Evolutionary conservation across 1,140 invertebrate species (phyloP).

Genomic region (Helicoverpa zea): DNA sequence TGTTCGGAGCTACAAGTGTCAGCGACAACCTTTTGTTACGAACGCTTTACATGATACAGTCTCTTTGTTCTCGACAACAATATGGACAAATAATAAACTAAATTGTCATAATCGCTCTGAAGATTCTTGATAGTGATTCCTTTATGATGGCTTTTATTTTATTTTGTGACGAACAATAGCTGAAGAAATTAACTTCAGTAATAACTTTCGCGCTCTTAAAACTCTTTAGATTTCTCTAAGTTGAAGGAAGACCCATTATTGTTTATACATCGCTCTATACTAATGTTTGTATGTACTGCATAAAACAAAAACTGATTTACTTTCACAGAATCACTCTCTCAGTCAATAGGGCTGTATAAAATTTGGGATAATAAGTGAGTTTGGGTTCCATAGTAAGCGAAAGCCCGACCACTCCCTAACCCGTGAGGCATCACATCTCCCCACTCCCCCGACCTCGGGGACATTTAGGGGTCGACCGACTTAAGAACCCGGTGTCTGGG

Average conservation of each 20-base stretch:
- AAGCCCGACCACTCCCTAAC: slow-evolving; percentile 25
- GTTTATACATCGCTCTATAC: not conserved
- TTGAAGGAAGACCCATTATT: not conserved
- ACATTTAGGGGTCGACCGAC: slow-evolving; percentile 33
- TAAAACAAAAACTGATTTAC: not conserved
- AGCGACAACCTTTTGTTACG: not conserved
- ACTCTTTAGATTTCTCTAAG: no score
- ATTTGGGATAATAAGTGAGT: slow-evolving; percentile 23
- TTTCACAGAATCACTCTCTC: not conserved
- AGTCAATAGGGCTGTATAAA: not conserved
- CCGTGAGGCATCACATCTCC: slow-evolving; percentile 14
- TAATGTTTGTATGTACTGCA: not conserved
- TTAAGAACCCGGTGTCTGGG: slow-evolving; percentile 6
- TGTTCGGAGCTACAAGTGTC: slow-evolving; percentile 40
- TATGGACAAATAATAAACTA: not conserved
- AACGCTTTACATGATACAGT: not conserved
- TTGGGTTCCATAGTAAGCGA: slow-evolving; percentile 25
- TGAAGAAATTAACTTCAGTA: no score
- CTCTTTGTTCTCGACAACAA: slow-evolving; percentile 20
- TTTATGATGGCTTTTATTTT: not conserved
- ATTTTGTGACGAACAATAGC: no score
- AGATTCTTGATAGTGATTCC: not conserved
- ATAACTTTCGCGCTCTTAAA: no score
- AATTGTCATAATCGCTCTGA: not conserved
- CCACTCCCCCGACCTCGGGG: slow-evolving; percentile 26